Base-by-base conservation (phyloP, 2,797 vertebrate species). In the Hylomyscus alleni region DNA sequence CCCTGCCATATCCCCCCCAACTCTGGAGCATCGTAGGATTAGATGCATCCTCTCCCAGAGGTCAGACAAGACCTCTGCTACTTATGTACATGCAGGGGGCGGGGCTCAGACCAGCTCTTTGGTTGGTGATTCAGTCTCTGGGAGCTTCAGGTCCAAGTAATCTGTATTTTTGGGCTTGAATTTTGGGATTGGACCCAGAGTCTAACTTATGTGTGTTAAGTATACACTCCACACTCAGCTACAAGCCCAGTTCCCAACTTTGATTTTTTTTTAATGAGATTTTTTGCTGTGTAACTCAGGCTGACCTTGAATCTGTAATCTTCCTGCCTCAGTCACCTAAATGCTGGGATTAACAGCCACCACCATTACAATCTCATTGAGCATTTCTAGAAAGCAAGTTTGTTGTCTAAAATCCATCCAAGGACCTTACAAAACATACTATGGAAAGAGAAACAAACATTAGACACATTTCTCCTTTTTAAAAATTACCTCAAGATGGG, bases 391-490 rank as follows among this genome's bases (percentile, higher is more conserved):
- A 81, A 94, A 81, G 82, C 54, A 17, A 95, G 65, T 93, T 87
- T 93, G 47, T 88, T 77, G 72, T 89, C 77, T 58, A 72, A 91
- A 91, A 37, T 90, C 73, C 95, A 24, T 47, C 76, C 11, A 73
- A 29, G 69, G 50, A 76, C 31, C 80, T 92, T 67, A 44, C 54
- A 86, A 40, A 47, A 65, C n/a, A 72, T 73, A 75, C 3, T 44
- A 76, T n/a, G 50, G n/a, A 81, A 78, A 93, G 87, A 86, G 76
- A 92, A 92, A 67, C 24, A 89, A 91, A 80, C 34, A 91, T 76
- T 87, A 91, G 29, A 26, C 44, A 62, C 31, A 69, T 82, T 89
- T 96, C 95, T 90, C 76, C 50, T 93, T 83, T 97, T 93, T 75
- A 90, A 60, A 89, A 47, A 52, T 90, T 67, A 85, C 26, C 19